Conservation (phyloP, 37 sponge, comb jelly and placozoan genomes). For the Halisarca cf. caerulea region DNA sequence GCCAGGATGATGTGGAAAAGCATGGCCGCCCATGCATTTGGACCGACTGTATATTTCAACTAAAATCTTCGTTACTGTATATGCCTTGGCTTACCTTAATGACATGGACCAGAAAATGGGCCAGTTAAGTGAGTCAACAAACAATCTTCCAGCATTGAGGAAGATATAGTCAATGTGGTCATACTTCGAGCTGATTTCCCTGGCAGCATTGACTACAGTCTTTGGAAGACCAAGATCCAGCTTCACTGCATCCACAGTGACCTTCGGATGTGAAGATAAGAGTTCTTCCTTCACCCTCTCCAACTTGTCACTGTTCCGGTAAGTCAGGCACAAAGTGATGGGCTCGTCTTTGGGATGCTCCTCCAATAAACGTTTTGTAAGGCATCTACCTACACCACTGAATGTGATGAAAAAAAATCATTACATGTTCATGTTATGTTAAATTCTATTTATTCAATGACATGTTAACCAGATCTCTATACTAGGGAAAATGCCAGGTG, state of each 20-base stretch:
- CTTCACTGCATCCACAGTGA: slow-evolving; percentile 39
- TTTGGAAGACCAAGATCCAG: slow-evolving; percentile 43
- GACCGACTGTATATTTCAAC: too few relatives aligned
- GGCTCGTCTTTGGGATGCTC: slow-evolving; percentile 18
- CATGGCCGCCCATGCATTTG: too few relatives aligned
- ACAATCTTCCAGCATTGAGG: slow-evolving; percentile 76
- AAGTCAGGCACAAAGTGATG: slow-evolving; percentile 50
- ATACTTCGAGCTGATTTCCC: slow-evolving; percentile 56
- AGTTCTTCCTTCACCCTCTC: slow-evolving; percentile 42
- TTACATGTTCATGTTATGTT: too few relatives aligned
- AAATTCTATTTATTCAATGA: too few relatives aligned
- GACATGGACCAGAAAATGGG: slow-evolving; percentile 40
- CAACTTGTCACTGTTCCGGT: slow-evolving; percentile 54
- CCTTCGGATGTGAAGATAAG: slow-evolving; percentile 15
- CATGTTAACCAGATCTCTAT: too few relatives aligned
- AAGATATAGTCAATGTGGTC: slow-evolving; percentile 38
- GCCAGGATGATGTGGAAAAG: too few relatives aligned
- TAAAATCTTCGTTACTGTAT: neutral
- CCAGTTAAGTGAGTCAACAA: slow-evolving; percentile 39
- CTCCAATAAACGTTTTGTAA: slow-evolving; percentile 47
- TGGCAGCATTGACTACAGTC: slow-evolving; percentile 34
- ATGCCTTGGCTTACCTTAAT: slow-evolving; percentile 14
- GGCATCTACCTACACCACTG: slow-evolving; percentile 54
- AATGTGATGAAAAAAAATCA: too few relatives aligned
- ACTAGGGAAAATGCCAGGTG: too few relatives aligned